Percentiles rank a stretch among this genome's conserved stretches.
phyloP scores from a whole-genome alignment of 2,888 invertebrate species.

The Ellobium chinense region DNA sequence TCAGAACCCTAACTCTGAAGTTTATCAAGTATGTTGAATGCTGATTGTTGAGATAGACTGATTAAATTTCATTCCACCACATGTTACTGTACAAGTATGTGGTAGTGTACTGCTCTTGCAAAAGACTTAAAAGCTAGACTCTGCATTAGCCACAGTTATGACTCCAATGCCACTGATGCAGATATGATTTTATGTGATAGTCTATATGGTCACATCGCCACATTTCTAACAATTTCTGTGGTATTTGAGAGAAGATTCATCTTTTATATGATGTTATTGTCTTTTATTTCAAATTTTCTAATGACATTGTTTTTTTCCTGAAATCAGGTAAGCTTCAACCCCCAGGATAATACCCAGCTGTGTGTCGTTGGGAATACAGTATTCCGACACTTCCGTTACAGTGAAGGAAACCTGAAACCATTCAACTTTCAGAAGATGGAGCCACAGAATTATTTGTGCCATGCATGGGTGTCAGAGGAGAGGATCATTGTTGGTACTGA shows the following conservation, averaged over 20 bases:
- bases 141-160: no score
- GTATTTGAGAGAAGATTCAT: not conserved
- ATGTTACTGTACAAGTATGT: no score
- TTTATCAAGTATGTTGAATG: slow-evolving; percentile 82
- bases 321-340: slow-evolving; percentile 87
- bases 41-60: no score
- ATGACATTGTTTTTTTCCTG: not conserved
- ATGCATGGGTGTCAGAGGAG: slow-evolving; percentile 91
- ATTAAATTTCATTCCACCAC: no score
- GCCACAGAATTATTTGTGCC: slow-evolving; percentile 86
- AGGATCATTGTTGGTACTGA: slow-evolving; percentile 90
- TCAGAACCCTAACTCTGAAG: slow-evolving; percentile 81
- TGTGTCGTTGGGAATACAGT: slow-evolving; percentile 84
- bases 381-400: slow-evolving; percentile 87
- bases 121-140: no score
- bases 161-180: no score
- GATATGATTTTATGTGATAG: no score
- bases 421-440: slow-evolving; percentile 92
- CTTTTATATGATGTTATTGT: not conserved
- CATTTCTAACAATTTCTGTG: no score
- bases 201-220: no score
- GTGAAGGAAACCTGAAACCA: slow-evolving; percentile 89
- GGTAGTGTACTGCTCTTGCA: no score
- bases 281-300: not conserved
- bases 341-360: slow-evolving; percentile 87